These are phyloP conservation scores for Zeus faber DNA, from an alignment of 2,113 vertebrate genomes.

Conservation along the genomic window DNA sequence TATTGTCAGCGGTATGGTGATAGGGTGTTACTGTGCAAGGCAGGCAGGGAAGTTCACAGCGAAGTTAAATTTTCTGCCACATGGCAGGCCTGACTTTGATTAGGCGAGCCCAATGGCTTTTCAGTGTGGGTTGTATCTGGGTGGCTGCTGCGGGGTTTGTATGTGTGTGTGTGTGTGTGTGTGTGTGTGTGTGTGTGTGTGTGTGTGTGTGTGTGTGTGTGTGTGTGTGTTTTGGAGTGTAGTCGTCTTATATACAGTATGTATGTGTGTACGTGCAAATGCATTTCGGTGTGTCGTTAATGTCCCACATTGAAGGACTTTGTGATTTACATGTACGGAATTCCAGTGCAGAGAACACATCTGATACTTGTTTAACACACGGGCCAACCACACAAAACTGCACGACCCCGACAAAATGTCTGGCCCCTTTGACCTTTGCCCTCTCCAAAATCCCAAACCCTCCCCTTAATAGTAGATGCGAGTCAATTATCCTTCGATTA, in stretches of 20 bases:
- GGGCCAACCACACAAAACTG: neutral
- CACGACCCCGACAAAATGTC: neutral
- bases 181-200: neutral
- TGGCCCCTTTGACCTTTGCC: neutral
- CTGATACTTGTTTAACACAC: slow-evolving; percentile 3
- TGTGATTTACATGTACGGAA: neutral
- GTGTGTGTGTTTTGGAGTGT: neutral
- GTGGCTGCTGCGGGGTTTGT: no score
- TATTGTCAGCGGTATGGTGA: no score
- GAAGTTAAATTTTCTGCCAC: no score
- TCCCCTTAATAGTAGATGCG: no score
- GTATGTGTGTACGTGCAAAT: neutral
- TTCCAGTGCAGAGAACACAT: neutral
- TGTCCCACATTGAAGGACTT: neutral
- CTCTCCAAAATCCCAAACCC: no score
- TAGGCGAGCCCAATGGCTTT: no score
- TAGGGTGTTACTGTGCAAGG: no score
- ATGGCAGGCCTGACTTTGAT: no score
- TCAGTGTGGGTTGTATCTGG: no score
- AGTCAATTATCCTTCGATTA: no score
- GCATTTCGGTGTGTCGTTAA: neutral
- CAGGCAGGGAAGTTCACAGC: no score
- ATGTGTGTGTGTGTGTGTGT: neutral
- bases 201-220: slow-evolving; percentile 1
- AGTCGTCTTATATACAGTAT: no score